phyloP scores from a whole-genome alignment of 2,888 invertebrate species.

The Podabrus alpinus region DNA sequence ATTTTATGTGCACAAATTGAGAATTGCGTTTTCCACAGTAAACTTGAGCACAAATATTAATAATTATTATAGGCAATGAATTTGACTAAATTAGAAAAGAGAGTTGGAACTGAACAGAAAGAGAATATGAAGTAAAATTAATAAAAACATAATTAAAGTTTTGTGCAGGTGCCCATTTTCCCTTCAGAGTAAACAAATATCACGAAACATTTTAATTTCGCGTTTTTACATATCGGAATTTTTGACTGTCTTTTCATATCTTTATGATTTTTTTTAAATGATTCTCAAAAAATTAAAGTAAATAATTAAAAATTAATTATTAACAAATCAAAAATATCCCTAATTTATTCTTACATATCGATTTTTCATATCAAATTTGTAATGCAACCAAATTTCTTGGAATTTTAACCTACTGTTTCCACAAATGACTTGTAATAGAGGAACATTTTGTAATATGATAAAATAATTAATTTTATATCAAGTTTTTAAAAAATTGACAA shows the following conservation, averaged over 20 bases:
- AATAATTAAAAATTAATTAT: background rate
- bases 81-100: background rate
- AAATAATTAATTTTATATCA: slow-evolving; percentile 12
- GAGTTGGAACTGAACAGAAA: background rate
- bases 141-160: background rate
- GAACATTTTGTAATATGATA: background rate
- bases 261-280: no score
- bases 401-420: background rate
- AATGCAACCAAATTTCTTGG: background rate
- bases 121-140: background rate
- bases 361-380: slow-evolving; percentile 3
- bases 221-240: background rate
- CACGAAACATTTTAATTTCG: background rate
- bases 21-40: background rate
- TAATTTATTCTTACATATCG: slow-evolving; percentile 5
- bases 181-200: background rate
- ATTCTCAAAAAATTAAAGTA: background rate
- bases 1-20: background rate
- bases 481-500: slow-evolving; percentile 22
- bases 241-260: no score
- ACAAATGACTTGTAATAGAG: background rate
- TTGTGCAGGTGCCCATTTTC: background rate
- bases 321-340: background rate
- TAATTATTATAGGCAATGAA: background rate
- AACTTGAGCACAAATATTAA: background rate